phyloP scores from a whole-genome alignment of 2,113 vertebrate species.

The Lutjanus erythropterus region DNA sequence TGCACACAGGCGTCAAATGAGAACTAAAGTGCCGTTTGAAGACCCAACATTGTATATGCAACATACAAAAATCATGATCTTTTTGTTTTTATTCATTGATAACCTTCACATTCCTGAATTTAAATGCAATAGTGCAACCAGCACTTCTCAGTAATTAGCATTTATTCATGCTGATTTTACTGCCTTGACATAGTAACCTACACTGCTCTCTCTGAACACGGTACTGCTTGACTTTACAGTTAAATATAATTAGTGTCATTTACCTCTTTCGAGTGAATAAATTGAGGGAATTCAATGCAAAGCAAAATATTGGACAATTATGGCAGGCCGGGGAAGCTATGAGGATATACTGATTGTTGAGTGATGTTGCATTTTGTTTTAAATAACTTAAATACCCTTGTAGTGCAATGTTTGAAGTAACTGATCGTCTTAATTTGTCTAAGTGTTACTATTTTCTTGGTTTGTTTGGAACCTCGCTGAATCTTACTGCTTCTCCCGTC shows the following conservation, averaged over 20 bases:
- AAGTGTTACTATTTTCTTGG: neutral
- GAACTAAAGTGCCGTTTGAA: neutral
- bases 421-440: neutral
- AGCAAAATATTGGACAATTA: neutral
- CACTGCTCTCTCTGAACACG: neutral
- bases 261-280: neutral
- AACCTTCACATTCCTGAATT: neutral
- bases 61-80: neutral
- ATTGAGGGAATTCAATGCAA: neutral
- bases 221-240: neutral
- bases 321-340: neutral
- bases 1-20: neutral
- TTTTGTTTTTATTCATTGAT: too few relatives aligned
- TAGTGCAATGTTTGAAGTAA: neutral
- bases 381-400: neutral
- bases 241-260: neutral
- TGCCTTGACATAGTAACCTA: neutral
- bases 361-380: neutral
- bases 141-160: neutral
- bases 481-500: neutral
- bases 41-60: neutral
- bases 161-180: constrained; percentile 5
- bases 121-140: neutral
- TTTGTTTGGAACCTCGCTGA: neutral
- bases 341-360: neutral